Evolutionary conservation across 2,113 vertebrate species (phyloP).

Genomic region (Nymphicus hollandicus): DNA sequence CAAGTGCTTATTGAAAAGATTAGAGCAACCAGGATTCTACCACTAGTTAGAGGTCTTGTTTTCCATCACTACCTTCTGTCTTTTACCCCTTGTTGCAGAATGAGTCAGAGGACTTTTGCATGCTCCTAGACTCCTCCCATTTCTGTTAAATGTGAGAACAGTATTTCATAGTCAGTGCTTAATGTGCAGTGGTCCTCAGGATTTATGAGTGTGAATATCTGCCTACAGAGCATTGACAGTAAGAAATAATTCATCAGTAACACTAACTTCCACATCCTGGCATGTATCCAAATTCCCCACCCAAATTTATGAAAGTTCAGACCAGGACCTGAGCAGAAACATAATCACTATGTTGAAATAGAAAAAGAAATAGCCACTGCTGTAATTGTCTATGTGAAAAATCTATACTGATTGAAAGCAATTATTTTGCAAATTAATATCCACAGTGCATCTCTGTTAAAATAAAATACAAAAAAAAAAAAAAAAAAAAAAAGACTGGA

Average conservation of each 20-base stretch:
- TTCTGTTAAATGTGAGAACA: background rate
- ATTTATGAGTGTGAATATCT: background rate
- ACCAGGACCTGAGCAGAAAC: background rate
- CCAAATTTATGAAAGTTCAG: background rate
- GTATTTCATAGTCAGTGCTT: background rate
- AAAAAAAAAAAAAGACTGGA: background rate
- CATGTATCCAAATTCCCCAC: background rate
- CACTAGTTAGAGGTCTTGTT: background rate
- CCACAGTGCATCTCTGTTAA: background rate
- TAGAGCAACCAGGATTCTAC: background rate
- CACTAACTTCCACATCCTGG: background rate
- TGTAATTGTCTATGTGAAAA: background rate
- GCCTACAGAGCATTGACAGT: background rate
- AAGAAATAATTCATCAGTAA: background rate
- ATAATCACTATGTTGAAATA: background rate
- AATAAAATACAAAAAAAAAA: background rate
- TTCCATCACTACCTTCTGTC: background rate
- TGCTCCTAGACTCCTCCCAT: background rate
- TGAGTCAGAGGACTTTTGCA: background rate
- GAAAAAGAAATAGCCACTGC: background rate
- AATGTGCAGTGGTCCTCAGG: background rate
- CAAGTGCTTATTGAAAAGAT: background rate
- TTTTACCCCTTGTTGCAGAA: background rate
- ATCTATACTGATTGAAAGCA: background rate
- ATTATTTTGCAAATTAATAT: background rate